phyloP scores from a whole-genome alignment of 1,140 invertebrate genomes.

The Drepana arcuata region DNA sequence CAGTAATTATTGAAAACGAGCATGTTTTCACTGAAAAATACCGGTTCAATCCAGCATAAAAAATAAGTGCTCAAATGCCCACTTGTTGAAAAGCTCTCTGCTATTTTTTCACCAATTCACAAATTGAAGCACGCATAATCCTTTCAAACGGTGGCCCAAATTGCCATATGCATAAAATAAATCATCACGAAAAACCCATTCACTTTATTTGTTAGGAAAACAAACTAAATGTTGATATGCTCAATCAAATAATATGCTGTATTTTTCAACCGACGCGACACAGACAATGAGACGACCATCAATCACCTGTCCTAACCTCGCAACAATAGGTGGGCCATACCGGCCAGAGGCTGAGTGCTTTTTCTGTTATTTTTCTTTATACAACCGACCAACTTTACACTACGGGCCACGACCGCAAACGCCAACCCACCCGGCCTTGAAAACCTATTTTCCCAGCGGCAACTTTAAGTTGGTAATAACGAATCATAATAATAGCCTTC shows the following conservation, averaged over 20 bases:
- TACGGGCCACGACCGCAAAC: constrained; percentile 6
- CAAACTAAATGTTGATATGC: no score
- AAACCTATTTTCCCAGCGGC: constrained; percentile 6
- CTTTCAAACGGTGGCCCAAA: constrained; percentile 20
- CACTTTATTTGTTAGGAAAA: no score
- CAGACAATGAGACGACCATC: constrained; percentile 44
- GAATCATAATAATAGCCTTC: constrained; percentile 27
- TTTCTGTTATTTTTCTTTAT: constrained; percentile 22
- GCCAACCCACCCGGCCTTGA: not conserved
- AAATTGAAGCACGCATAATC: no score
- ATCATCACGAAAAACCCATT: no score
- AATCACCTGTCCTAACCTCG: constrained; percentile 48
- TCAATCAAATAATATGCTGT: constrained; percentile 38
- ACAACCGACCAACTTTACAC: constrained; percentile 14
- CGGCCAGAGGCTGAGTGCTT: constrained; percentile 29
- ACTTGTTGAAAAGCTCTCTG: no score
- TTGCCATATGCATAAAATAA: no score
- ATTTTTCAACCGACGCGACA: constrained; percentile 50
- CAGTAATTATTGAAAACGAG: no score
- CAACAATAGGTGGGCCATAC: constrained; percentile 32
- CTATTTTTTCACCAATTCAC: no score
- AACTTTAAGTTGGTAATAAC: constrained; percentile 16
- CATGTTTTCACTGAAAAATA: no score
- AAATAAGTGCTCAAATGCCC: no score
- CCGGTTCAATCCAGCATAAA: no score